Percentiles rank a stretch among this genome's conserved stretches.
phyloP scores from a whole-genome alignment of 1,140 invertebrate genomes.

The Contarinia nasturtii region DNA sequence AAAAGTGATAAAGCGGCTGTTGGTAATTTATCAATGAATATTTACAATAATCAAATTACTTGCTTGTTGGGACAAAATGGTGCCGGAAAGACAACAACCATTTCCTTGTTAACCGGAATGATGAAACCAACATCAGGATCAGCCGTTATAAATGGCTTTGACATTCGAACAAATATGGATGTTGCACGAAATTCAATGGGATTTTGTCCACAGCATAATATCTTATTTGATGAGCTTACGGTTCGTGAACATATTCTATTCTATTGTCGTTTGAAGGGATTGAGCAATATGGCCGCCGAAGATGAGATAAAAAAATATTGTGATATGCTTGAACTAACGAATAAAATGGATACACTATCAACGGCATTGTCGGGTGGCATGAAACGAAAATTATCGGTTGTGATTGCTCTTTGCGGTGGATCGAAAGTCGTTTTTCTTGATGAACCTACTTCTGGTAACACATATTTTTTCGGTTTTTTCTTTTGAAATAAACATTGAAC shows the following conservation, averaged over 20 bases:
- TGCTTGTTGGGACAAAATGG: conserved; percentile 48
- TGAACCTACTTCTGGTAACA: conserved; percentile 80
- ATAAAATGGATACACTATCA: conserved; percentile 33
- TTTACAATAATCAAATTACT: conserved; percentile 41
- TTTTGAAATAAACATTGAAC: too few species aligned
- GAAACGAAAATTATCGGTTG: conserved; percentile 78
- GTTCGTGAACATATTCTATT: conserved; percentile 60
- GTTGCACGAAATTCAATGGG: conserved; percentile 46
- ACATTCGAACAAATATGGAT: conserved; percentile 35
- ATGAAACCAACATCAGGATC: conserved; percentile 39
- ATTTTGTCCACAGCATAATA: conserved; percentile 82
- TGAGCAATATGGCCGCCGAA: conserved; percentile 24
- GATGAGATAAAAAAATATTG: conserved; percentile 38
- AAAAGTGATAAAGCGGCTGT: conserved; percentile 35
- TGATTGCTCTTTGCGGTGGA: conserved; percentile 70
- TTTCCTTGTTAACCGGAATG: conserved; percentile 52
- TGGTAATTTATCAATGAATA: conserved; percentile 46
- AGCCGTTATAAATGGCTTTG: conserved; percentile 38
- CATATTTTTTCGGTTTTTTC: too few species aligned
- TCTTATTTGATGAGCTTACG: conserved; percentile 75
- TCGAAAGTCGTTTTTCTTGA: conserved; percentile 62
- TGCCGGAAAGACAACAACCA: conserved; percentile 38
- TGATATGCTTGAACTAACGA: conserved; percentile 42
- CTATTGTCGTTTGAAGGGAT: conserved; percentile 10
- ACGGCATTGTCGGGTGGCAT: conserved; percentile 68